Conservation (phyloP, 1,140 invertebrate genomes). For the Choristoneura fumiferana region DNA sequence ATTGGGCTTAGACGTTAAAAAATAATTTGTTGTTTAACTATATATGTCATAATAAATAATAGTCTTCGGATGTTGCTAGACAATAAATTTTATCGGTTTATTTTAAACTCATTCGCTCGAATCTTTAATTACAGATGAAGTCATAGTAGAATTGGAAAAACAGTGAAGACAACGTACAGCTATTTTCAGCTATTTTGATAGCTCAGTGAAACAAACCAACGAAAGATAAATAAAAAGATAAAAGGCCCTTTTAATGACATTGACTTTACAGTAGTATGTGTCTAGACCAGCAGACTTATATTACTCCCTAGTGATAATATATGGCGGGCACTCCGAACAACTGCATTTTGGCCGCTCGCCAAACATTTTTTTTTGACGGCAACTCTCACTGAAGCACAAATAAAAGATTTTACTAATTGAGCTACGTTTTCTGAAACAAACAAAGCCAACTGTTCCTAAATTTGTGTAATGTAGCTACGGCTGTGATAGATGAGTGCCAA, state of each 20-base stretch:
- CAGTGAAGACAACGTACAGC: no score
- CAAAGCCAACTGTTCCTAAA: background rate
- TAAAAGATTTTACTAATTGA: slow-evolving; percentile 36
- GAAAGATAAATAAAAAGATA: no score
- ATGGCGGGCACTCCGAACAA: slow-evolving; percentile 17
- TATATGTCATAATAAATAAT: no score
- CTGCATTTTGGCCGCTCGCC: slow-evolving; percentile 40
- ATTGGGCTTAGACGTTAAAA: no score
- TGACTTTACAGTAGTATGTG: background rate
- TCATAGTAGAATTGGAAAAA: no score
- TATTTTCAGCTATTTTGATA: no score
- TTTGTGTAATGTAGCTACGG: background rate
- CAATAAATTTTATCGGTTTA: no score
- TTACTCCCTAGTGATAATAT: background rate
- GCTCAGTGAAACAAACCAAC: no score
- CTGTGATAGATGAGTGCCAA: slow-evolving; percentile 2
- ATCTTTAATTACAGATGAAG: no score
- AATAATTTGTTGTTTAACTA: no score
- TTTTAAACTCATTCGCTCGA: no score
- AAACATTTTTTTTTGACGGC: slow-evolving; percentile 31
- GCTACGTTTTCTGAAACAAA: slow-evolving; percentile 11
- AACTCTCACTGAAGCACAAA: slow-evolving; percentile 33
- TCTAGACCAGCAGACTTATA: background rate
- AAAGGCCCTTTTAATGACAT: background rate
- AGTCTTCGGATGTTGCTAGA: no score